Percentiles rank a stretch among this genome's conserved stretches.
Conservation (phyloP, 1,140 invertebrate species). For the Saxidomus purpurata region DNA sequence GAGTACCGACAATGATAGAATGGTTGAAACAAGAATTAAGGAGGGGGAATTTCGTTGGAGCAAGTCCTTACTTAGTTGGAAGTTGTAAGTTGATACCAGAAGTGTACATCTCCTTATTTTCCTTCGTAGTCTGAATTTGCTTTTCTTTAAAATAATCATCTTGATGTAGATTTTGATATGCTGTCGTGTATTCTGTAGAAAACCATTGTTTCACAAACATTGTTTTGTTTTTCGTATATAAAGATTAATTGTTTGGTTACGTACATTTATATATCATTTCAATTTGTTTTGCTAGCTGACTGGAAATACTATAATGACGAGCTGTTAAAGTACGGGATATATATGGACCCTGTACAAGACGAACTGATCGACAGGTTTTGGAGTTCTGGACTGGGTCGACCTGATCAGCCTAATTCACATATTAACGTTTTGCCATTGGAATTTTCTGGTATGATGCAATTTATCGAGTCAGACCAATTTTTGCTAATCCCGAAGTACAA, state of each 20-base stretch:
- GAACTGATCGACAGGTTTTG: constrained; percentile 83
- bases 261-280: no score
- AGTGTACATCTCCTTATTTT: no score
- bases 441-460: constrained; percentile 76
- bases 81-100: constrained; percentile 88
- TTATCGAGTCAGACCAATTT: no score
- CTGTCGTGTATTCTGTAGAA: no score
- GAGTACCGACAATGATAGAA: constrained; percentile 90
- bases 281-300: constrained; percentile 35
- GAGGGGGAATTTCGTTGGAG: constrained; percentile 90
- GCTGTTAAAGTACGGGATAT: constrained; percentile 67
- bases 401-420: constrained; percentile 72
- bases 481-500: no score
- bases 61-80: constrained; percentile 92
- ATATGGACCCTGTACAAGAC: constrained; percentile 63
- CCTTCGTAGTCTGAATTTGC: no score
- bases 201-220: no score
- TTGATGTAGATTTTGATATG: no score
- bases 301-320: constrained; percentile 67
- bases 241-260: no score
- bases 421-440: constrained; percentile 78
- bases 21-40: constrained; percentile 93
- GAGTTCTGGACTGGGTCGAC: constrained; percentile 71
- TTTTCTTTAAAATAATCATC: no score
- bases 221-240: no score